Base-by-base conservation (phyloP, 2,888 invertebrate species). In the Orthosia cruda region DNA sequence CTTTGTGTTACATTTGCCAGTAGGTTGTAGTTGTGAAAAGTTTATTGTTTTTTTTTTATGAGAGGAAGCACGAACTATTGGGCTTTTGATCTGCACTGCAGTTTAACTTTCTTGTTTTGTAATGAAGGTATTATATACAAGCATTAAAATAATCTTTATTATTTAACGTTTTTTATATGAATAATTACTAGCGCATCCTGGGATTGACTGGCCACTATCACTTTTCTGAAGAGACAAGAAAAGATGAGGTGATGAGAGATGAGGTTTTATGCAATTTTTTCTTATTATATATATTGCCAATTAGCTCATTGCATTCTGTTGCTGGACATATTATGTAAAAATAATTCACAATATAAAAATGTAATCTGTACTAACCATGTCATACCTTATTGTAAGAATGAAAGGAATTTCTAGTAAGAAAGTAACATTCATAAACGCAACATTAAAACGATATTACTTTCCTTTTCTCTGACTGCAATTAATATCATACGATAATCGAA, bases 401-500 rank as follows among this genome's bases (percentile, higher is more conserved):
- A 76, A 62, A 66, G 11, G 9, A 49, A 58, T 66, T 40, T 49
- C 62, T 63, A 32, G 4, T 26, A 55, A 54, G 71, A 67, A 71
- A 83, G 58, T 67, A 18, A 32, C 50, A 55, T 65, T 52, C 1
- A 55, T 23, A 62, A 70, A 64, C 52, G 9, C 55, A 57, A 49
- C 49, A 68, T 78, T 83, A 52, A 77, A 73, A 65, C 23, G 11
- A 62, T 74, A 67, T 52, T 66, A 76, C 81, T 81, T 87, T 85
- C 75, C 64, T 61, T 70, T 81, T 71, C 67, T 66, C 20, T 32
- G 49, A 67, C 61, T 81, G 62, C 69, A 72, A 87, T 85, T 74
- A 74, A 84, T 81, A 84, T 74, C 32, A n/a, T 49, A 71, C 68
- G 62, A 75, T 84, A 68, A 72, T 77, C 72, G 52, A 71, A 86